Conservation (phyloP, 2,888 invertebrate species). For the Phasia obesa region DNA sequence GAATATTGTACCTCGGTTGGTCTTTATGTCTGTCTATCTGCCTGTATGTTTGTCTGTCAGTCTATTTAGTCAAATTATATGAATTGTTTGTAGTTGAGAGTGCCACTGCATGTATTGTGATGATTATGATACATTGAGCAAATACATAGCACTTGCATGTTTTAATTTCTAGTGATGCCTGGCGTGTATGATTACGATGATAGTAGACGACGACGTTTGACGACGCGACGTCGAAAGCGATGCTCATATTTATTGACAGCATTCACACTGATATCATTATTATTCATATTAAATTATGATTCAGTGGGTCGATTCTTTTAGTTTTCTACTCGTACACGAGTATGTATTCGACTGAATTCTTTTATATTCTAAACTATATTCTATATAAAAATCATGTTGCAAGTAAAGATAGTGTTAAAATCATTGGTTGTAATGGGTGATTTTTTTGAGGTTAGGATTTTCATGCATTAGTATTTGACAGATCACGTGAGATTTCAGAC, state of each 20-base stretch:
- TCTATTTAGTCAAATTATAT: conserved; percentile 4
- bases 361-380: conserved; percentile 17
- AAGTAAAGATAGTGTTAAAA: background rate
- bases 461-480: no score
- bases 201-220: no score
- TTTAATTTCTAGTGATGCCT: conserved; percentile 45
- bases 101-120: conserved; percentile 48
- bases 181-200: conserved; percentile 49
- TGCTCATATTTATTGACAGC: conserved; percentile 54
- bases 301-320: conserved; percentile 41
- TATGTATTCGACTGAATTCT: background rate
- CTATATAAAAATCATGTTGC: background rate
- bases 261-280: conserved; percentile 61
- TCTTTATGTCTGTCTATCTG: background rate
- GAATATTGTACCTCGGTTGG: background rate
- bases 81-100: conserved; percentile 48
- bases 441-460: no score
- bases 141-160: conserved; percentile 60
- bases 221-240: conserved; percentile 24
- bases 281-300: conserved; percentile 61
- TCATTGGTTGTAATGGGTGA: no score
- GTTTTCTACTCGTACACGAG: background rate
- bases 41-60: background rate
- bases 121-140: conserved; percentile 51
- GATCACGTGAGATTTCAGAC: no score